Conservation (phyloP, 1,140 invertebrate species). For the Drosophila bifasciata region DNA sequence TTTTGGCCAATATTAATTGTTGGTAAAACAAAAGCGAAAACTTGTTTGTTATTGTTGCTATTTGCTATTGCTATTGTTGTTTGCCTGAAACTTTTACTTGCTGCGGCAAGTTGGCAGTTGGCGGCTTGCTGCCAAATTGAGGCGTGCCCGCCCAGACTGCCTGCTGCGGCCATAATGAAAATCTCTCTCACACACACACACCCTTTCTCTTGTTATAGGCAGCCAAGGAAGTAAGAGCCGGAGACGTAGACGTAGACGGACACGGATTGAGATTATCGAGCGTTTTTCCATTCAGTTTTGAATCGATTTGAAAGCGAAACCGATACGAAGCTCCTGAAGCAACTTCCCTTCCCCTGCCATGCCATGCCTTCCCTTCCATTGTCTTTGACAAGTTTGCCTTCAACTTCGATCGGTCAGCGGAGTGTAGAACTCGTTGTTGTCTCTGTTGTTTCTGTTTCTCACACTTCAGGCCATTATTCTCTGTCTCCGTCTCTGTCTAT, state of each 20-base stretch:
- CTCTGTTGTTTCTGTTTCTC: slow-evolving; percentile 13
- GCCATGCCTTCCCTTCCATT: slow-evolving; percentile 51
- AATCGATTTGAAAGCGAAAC: slow-evolving; percentile 37
- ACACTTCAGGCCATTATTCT: no score
- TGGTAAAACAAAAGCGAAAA: slow-evolving; percentile 1
- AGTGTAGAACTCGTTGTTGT: slow-evolving; percentile 64
- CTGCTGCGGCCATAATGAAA: slow-evolving; percentile 67
- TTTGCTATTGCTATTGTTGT: slow-evolving; percentile 63
- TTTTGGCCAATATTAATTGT: slow-evolving; percentile 11
- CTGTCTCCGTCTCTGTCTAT: slow-evolving; percentile 3
- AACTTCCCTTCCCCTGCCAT: not conserved
- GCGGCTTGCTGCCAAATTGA: slow-evolving; percentile 58
- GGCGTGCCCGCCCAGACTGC: slow-evolving; percentile 56
- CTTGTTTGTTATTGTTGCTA: slow-evolving; percentile 37
- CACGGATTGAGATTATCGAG: slow-evolving; percentile 17
- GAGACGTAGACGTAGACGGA: slow-evolving; percentile 19
- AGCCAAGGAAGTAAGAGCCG: slow-evolving; percentile 71
- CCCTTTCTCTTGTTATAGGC: slow-evolving; percentile 6
- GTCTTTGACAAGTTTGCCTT: slow-evolving; percentile 81
- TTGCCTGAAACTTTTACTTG: slow-evolving; percentile 71
- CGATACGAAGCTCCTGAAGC: slow-evolving; percentile 11
- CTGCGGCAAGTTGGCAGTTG: not conserved
- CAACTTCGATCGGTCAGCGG: slow-evolving; percentile 69
- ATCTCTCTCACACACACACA: slow-evolving; percentile 32
- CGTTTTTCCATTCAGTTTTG: slow-evolving; percentile 10